Conservation (phyloP, 2,113 vertebrate genomes). For the Scomber scombrus region DNA sequence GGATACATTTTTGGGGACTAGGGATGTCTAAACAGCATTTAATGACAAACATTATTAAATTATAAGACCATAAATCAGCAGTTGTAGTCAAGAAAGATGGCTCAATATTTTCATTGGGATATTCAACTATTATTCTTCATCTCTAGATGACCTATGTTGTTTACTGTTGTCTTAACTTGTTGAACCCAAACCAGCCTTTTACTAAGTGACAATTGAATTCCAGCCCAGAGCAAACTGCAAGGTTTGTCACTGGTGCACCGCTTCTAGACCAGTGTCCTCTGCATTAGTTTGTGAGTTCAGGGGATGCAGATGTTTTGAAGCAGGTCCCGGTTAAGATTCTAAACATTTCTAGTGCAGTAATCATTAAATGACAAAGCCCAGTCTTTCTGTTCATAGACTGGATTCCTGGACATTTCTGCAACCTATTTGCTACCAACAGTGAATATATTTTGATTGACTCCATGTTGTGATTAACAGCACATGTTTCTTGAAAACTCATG, state of each 20-base stretch:
- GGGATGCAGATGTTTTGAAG: not conserved
- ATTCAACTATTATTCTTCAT: not conserved
- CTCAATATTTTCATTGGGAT: not conserved
- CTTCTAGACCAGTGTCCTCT: not conserved
- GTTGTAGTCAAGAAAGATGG: too few relatives aligned
- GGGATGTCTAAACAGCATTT: too few relatives aligned
- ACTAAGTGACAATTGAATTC: conserved; percentile 38
- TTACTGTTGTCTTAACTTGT: conserved; percentile 9
- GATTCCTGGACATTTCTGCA: not conserved
- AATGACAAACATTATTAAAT: not conserved
- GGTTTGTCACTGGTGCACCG: not conserved
- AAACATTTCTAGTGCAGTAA: not conserved
- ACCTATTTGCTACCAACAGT: not conserved
- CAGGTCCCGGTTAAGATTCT: not conserved
- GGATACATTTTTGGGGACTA: too few relatives aligned
- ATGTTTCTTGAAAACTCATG: not conserved
- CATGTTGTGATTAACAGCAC: not conserved
- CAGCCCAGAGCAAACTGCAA: conserved; percentile 8
- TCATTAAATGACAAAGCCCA: not conserved
- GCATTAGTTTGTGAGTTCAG: not conserved
- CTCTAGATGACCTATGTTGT: conserved; percentile 3
- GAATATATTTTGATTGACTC: not conserved
- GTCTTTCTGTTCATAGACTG: not conserved
- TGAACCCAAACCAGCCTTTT: conserved; percentile 23
- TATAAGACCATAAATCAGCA: too few relatives aligned